Base-by-base conservation (phyloP, 2,888 invertebrate species). In the Norana najaformis region DNA sequence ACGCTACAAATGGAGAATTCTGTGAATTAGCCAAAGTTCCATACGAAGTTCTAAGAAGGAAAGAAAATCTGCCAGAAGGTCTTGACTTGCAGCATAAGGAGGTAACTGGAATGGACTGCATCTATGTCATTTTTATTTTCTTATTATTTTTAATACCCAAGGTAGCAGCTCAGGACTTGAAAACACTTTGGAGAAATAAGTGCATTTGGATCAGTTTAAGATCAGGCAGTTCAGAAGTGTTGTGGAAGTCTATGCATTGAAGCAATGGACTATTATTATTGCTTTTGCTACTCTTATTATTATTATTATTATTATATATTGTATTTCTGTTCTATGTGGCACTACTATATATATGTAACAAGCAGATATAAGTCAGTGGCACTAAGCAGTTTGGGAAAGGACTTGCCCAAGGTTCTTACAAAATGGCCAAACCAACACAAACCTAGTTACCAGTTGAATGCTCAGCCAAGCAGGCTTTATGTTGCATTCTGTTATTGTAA, bases 11-110 rank as follows among this genome's bases (percentile, higher is more conserved):
- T 83, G 91, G 90, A n/a, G 91, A 91, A 41, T 94, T 94, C 92
- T 93, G 93, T 82, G 93, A 93, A 83, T 93, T 93, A 41, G 90
- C 93, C 1, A 95, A 95, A 92, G 94, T 97, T 95, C 97, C 98
- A 0, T 94, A 97, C 69, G 96, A 96, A 1, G 96, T 97, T 90
- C 95, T 98, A 92, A 90, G 90, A 13, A 96, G 96, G 92, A 97
- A 96, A 91, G 96, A 97, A 85, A 96, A 96, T 83, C 95, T 98
- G 90, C 98, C 98, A 0, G 95, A 96, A 0, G 97, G 97, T 92
- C 97, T 98, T 0, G 97, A 98, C 95, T 97, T 97, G 1, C 96
- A 97, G n/a, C 96, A 96, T 92, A 97, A 98, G 95, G 98, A 98
- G 96, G 92, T 92, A 34, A 69, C 47, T 41, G 16, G 69, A 69